Evolutionary conservation across 2,797 vertebrate genomes (phyloP).

Genomic region (Dallia pectoralis): DNA sequence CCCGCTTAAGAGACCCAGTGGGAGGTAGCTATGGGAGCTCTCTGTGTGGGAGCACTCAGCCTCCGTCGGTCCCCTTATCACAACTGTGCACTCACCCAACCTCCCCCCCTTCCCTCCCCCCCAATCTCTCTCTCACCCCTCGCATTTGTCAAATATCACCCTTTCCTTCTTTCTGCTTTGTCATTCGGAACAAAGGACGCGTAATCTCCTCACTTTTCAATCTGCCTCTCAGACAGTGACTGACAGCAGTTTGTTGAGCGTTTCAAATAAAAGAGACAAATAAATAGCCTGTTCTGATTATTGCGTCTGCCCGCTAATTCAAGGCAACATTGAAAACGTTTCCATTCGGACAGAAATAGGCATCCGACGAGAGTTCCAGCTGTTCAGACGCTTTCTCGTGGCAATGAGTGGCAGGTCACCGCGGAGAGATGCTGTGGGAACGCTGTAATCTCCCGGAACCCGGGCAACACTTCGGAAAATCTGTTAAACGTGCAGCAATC

Average conservation of each 20-base stretch:
- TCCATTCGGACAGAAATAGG: slow-evolving; percentile 16
- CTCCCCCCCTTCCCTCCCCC: slow-evolving; percentile 55
- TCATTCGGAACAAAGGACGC: slow-evolving; percentile 60
- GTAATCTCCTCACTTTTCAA: slow-evolving; percentile 54
- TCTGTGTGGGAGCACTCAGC: slow-evolving; percentile 58
- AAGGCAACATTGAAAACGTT: slow-evolving; percentile 40
- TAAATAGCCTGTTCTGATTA: slow-evolving; percentile 29
- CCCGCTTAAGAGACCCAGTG: slow-evolving; percentile 50
- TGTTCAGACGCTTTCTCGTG: slow-evolving; percentile 28
- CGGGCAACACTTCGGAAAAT: not conserved
- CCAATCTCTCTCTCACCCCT: slow-evolving; percentile 41
- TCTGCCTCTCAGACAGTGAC: slow-evolving; percentile 57
- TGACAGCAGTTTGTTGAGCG: slow-evolving; percentile 43
- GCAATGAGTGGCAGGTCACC: slow-evolving; percentile 24
- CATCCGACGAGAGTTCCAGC: slow-evolving; percentile 1
- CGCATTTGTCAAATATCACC: slow-evolving; percentile 41
- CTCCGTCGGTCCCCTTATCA: slow-evolving; percentile 64
- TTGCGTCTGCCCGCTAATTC: slow-evolving; percentile 36
- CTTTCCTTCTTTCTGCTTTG: slow-evolving; percentile 59
- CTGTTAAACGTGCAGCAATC: slow-evolving; percentile 4
- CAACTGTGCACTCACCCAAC: slow-evolving; percentile 59
- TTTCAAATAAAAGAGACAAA: slow-evolving; percentile 10
- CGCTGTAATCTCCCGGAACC: slow-evolving; percentile 18
- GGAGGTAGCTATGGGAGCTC: slow-evolving; percentile 59
- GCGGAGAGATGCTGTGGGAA: slow-evolving; percentile 15